These are phyloP conservation scores for Zeus faber DNA, from an alignment of 2,113 vertebrate genomes.

Conservation along the genomic window DNA sequence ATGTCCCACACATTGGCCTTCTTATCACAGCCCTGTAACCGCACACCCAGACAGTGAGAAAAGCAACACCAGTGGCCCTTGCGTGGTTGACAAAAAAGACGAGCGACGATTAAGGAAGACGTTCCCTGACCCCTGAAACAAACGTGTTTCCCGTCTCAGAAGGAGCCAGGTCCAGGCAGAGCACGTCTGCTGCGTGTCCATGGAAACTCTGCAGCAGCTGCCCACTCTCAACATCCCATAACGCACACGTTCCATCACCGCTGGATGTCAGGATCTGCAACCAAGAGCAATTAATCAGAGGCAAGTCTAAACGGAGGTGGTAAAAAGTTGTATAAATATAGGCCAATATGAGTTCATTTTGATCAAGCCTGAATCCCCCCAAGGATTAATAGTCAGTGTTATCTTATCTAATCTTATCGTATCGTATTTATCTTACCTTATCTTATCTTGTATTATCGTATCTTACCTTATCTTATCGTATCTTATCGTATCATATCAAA, in stretches of 20 bases:
- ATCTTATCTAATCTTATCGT: too few relatives aligned
- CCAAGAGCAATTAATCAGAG: constrained; percentile 13
- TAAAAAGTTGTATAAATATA: too few relatives aligned
- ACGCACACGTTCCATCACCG: constrained; percentile 93
- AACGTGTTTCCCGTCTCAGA: constrained; percentile 98
- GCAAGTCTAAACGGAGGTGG: neutral
- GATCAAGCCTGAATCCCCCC: too few relatives aligned
- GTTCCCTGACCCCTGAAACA: constrained; percentile 89
- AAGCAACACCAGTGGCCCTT: constrained; percentile 4
- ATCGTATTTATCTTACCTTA: too few relatives aligned
- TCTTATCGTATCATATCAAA: too few relatives aligned
- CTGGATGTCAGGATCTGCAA: constrained; percentile 93
- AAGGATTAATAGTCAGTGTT: too few relatives aligned
- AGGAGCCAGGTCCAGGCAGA: constrained; percentile 93
- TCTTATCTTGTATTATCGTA: too few relatives aligned
- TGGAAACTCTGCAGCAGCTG: constrained; percentile 98
- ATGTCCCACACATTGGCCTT: constrained; percentile 99
- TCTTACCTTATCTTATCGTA: too few relatives aligned
- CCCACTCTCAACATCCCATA: constrained; percentile 99
- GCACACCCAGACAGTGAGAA: neutral
- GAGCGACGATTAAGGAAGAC: neutral
- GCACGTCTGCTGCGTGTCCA: constrained; percentile 94
- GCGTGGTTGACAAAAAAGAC: neutral
- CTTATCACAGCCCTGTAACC: constrained; percentile 92
- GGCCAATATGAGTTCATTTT: too few relatives aligned